phyloP scores from a whole-genome alignment of 2,888 invertebrate genomes.

The Notocelia uddmanniana region DNA sequence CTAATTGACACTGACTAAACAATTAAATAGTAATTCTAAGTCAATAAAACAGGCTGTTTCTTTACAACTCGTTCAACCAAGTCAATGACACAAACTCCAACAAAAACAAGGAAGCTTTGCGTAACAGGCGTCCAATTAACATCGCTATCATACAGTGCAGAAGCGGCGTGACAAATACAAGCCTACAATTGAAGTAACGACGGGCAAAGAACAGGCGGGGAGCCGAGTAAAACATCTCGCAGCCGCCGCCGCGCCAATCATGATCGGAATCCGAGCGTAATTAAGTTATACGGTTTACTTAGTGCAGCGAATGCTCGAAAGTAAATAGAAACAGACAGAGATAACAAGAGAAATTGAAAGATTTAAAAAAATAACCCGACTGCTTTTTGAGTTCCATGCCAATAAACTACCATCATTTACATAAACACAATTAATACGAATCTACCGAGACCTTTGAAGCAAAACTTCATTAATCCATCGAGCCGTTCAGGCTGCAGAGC shows the following conservation, averaged over 20 bases:
- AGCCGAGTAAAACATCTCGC: slow-evolving; percentile 34
- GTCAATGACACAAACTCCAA: slow-evolving; percentile 47
- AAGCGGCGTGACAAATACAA: slow-evolving; percentile 29
- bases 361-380: too few relatives aligned
- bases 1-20: background rate
- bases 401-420: too few relatives aligned
- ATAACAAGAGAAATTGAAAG: too few relatives aligned
- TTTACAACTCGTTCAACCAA: background rate
- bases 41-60: background rate
- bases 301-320: slow-evolving; percentile 32
- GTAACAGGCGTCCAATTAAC: slow-evolving; percentile 64
- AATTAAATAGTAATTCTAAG: background rate
- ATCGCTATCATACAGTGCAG: slow-evolving; percentile 56
- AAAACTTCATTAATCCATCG: too few relatives aligned
- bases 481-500: too few relatives aligned
- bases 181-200: slow-evolving; percentile 14
- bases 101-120: slow-evolving; percentile 59
- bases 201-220: slow-evolving; percentile 10
- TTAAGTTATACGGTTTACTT: slow-evolving; percentile 43
- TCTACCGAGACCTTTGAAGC: too few relatives aligned
- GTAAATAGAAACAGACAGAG: slow-evolving; percentile 31
- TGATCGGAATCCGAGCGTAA: slow-evolving; percentile 39
- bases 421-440: too few relatives aligned
- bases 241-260: slow-evolving; percentile 33
- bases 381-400: too few relatives aligned